Conservation (phyloP, 1,140 invertebrate species). For the Drosophila ficusphila region DNA sequence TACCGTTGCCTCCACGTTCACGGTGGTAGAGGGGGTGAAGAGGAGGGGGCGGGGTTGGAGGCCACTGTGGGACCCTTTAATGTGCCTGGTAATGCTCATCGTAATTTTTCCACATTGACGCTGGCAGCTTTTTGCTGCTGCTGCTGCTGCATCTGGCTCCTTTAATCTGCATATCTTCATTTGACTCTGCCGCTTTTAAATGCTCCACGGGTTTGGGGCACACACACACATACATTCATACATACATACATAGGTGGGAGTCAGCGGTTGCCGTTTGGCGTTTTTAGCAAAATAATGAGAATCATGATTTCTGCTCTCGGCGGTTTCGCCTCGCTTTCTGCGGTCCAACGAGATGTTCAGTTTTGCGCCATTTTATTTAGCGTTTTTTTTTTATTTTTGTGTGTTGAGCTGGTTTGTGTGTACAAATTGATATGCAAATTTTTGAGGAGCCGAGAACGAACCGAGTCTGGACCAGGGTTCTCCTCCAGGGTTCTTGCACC, state of each 20-base stretch:
- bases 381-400: constrained; percentile 14
- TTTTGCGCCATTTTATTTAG: constrained; percentile 70
- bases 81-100: constrained; percentile 82
- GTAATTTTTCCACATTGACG: constrained; percentile 83
- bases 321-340: constrained; percentile 27
- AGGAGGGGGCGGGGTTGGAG: not conserved
- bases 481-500: constrained; percentile 1
- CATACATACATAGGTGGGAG: constrained; percentile 30
- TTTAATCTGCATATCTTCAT: constrained; percentile 84
- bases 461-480: not conserved
- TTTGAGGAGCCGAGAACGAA: constrained; percentile 52
- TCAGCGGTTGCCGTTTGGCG: constrained; percentile 51
- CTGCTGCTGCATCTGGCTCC: constrained; percentile 64
- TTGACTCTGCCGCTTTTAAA: constrained; percentile 77
- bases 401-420: constrained; percentile 34
- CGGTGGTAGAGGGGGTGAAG: constrained; percentile 44
- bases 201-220: constrained; percentile 38
- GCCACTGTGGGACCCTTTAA: constrained; percentile 68
- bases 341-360: constrained; percentile 57
- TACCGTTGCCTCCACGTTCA: constrained; percentile 50
- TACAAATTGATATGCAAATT: constrained; percentile 84
- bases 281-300: constrained; percentile 83
- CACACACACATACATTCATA: no score
- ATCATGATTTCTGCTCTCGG: constrained; percentile 78
- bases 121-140: constrained; percentile 45